phyloP scores from a whole-genome alignment of 2,113 vertebrate genomes.

The Cynoglossus semilaevis region DNA sequence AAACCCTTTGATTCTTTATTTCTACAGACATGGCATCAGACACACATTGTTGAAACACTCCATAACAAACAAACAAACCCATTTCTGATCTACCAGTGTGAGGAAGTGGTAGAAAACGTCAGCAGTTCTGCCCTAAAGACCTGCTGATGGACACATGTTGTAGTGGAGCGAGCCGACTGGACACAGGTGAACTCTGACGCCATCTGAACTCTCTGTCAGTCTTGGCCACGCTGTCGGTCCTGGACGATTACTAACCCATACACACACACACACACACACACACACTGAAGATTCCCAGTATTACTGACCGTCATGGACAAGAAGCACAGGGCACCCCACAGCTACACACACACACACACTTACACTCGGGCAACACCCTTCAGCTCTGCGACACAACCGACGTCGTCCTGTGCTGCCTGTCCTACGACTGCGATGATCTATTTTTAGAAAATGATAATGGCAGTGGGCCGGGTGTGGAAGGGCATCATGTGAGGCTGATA shows the following conservation, averaged over 20 bases:
- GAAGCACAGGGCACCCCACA: slow-evolving; percentile 23
- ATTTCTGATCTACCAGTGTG: too few relatives aligned
- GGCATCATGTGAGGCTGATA: background rate
- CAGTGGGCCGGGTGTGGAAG: background rate
- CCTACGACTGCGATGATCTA: slow-evolving; percentile 13
- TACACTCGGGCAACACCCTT: slow-evolving; percentile 10
- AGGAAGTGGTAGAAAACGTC: too few relatives aligned
- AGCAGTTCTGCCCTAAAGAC: too few relatives aligned
- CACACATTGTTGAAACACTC: too few relatives aligned
- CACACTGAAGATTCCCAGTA: slow-evolving; percentile 18
- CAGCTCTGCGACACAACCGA: slow-evolving; percentile 1
- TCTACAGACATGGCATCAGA: too few relatives aligned
- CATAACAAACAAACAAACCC: too few relatives aligned
- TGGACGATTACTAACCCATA: slow-evolving; percentile 51
- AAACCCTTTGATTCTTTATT: too few relatives aligned
- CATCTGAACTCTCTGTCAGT: slow-evolving; percentile 56
- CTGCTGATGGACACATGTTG: background rate
- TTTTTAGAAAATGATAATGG: slow-evolving; percentile 16
- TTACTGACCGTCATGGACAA: slow-evolving; percentile 38
- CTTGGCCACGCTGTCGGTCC: slow-evolving; percentile 44
- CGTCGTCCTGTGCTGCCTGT: background rate
- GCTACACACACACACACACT: background rate
- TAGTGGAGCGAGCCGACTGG: too few relatives aligned
- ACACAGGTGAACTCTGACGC: slow-evolving; percentile 41
- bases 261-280: slow-evolving; percentile 32